Base-by-base conservation (phyloP, 2,888 invertebrate genomes). In the Serripes groenlandicus region DNA sequence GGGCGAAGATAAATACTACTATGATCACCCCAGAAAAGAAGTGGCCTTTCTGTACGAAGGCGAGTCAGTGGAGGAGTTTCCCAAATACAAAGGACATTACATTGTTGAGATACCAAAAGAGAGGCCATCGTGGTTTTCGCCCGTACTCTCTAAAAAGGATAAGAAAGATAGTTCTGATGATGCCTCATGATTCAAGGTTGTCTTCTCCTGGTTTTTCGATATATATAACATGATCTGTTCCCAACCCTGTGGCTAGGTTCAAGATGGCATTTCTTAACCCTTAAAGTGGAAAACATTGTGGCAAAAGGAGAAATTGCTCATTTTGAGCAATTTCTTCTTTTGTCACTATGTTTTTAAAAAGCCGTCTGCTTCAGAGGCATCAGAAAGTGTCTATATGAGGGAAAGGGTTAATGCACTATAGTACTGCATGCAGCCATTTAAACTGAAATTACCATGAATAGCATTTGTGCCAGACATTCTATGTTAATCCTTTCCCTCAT, bases 31-130 rank as follows among this genome's bases (percentile, higher is more conserved):
- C 5, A 79, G 85, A 52, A 83, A 84, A 92, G 98, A 98, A 94
- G 97, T 98, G 11, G 96, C 97, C 37, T 97, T 98, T 1, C 93
- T 98, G 15, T 98, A 98, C 94, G 96, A 97, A 90, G 97, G 97
- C 58, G 98, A 98, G 93, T 92, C 95, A 18, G 35, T 85, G 93
- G 96, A 94, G 1, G 96, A 94, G 0, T 71, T 87, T 23, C 75
- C 83, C 3, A 78, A 77, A 35, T 85, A 94, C 49, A 87, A 95
- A 94, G 95, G 95, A 0, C 98, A 97, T 95, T 96, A 97, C 89
- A 96, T 98, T 84, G 96, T 99, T 23, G 98, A 98, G 95, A 87
- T 94, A 96, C 96, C 97, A 66, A 98, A 97, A 93, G 96, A 97
- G 77, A 96, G 98, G 84, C 98, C 98, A 4, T 95, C 96, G 56